Conservation (phyloP, 2,888 invertebrate species). For the Neocrepidodera transversa region DNA sequence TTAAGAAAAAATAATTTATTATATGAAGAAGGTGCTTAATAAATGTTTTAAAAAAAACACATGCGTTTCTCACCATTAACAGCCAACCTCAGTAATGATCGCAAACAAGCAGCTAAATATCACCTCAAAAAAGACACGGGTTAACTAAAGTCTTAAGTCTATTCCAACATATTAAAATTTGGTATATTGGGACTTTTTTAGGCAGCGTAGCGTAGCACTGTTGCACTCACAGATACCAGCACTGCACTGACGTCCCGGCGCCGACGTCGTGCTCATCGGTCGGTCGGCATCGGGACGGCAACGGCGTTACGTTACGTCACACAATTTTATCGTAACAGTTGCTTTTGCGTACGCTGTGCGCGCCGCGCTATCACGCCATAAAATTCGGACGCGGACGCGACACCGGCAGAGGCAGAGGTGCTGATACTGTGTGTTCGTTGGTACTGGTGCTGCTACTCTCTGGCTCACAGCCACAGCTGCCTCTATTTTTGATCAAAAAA, state of each 20-base stretch:
- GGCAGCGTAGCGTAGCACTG: constrained; percentile 30
- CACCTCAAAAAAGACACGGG: background rate
- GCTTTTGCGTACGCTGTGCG: constrained; percentile 23
- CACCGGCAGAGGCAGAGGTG: background rate
- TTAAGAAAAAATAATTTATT: background rate
- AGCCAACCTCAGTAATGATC: constrained; percentile 3
- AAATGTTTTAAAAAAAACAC: background rate
- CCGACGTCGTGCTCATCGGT: constrained; percentile 38
- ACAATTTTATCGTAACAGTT: constrained; percentile 18
- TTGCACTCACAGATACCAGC: constrained; percentile 38
- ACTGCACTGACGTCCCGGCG: constrained; percentile 52
- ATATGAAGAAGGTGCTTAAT: background rate
- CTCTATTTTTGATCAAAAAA: background rate
- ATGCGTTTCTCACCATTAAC: constrained; percentile 29
- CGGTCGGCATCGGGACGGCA: constrained; percentile 19
- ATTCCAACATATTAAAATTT: constrained; percentile 48
- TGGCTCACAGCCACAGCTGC: constrained; percentile 4
- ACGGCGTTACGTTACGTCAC: constrained; percentile 23
- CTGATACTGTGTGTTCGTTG: no score
- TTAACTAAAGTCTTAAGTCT: constrained; percentile 27
- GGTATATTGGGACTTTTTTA: constrained; percentile 15
- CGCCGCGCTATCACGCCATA: background rate
- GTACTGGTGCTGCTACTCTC: background rate
- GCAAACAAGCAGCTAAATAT: background rate
- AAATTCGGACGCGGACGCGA: background rate